phyloP scores from a whole-genome alignment of 2,888 invertebrate genomes.

The Quadroppia sp. region DNA sequence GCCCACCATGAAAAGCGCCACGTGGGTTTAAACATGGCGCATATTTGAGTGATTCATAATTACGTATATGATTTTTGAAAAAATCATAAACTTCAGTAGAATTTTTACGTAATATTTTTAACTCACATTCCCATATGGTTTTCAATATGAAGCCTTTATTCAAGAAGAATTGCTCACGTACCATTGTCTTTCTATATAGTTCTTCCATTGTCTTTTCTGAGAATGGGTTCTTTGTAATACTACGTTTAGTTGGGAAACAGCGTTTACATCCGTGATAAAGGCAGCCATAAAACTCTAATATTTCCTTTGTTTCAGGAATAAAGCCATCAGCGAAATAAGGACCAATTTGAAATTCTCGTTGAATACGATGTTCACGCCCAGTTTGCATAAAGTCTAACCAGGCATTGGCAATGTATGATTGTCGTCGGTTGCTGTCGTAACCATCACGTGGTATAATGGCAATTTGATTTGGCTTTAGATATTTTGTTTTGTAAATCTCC shows the following conservation, averaged over 20 bases:
- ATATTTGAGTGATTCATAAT: slow-evolving; percentile 39
- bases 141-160: slow-evolving; percentile 44
- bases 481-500: slow-evolving; percentile 37
- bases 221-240: not conserved
- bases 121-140: slow-evolving; percentile 48
- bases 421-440: slow-evolving; percentile 40
- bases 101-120: slow-evolving; percentile 43
- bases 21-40: slow-evolving; percentile 47
- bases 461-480: slow-evolving; percentile 41
- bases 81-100: slow-evolving; percentile 43
- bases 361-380: slow-evolving; percentile 37
- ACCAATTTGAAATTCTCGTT: slow-evolving; percentile 44
- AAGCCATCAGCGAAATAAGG: slow-evolving; percentile 45
- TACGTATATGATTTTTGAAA: slow-evolving; percentile 19
- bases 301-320: slow-evolving; percentile 23
- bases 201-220: slow-evolving; percentile 41
- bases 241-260: slow-evolving; percentile 40
- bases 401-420: slow-evolving; percentile 41
- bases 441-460: slow-evolving; percentile 44
- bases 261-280: slow-evolving; percentile 46
- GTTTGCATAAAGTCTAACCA: slow-evolving; percentile 45
- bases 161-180: slow-evolving; percentile 41
- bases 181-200: slow-evolving; percentile 42
- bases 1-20: slow-evolving; percentile 49
- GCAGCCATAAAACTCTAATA: slow-evolving; percentile 48